phyloP scores from a whole-genome alignment of 2,797 vertebrate species.

The Danio kyathit region DNA sequence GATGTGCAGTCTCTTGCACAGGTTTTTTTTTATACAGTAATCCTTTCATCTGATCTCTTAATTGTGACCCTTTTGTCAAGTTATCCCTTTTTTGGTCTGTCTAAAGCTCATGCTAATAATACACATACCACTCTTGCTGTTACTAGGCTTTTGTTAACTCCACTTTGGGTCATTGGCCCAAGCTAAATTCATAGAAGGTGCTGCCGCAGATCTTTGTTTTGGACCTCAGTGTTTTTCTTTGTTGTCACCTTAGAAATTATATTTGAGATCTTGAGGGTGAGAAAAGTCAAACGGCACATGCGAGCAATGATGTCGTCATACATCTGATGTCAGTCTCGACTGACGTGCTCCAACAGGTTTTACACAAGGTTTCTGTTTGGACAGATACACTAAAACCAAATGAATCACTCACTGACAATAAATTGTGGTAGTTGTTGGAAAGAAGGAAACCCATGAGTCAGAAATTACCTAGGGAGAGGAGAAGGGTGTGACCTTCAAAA shows the following conservation, averaged over 20 bases:
- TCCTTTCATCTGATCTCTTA: neutral
- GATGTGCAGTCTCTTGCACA: neutral
- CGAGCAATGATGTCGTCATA: slow-evolving; percentile 21
- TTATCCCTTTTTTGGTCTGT: neutral
- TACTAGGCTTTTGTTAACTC: slow-evolving; percentile 46
- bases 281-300: slow-evolving; percentile 4
- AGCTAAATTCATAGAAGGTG: neutral
- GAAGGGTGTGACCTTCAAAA: slow-evolving; percentile 20
- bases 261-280: slow-evolving; percentile 10
- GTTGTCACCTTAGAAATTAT: slow-evolving; percentile 1
- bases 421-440: slow-evolving; percentile 3
- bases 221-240: neutral
- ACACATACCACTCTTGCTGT: neutral
- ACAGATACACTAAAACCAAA: slow-evolving; percentile 30
- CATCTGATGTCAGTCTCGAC: slow-evolving; percentile 31
- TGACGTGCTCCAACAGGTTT: slow-evolving; percentile 44
- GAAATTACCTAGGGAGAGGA: slow-evolving; percentile 7
- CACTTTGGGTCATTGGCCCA: slow-evolving; percentile 50
- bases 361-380: slow-evolving; percentile 16
- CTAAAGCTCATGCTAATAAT: neutral
- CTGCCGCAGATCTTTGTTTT: neutral
- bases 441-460: slow-evolving; percentile 25
- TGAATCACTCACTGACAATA: neutral
- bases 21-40: neutral
- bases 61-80: neutral